Evolutionary conservation across 2,888 invertebrate genomes (phyloP).

Genomic region (Idaea biselata): DNA sequence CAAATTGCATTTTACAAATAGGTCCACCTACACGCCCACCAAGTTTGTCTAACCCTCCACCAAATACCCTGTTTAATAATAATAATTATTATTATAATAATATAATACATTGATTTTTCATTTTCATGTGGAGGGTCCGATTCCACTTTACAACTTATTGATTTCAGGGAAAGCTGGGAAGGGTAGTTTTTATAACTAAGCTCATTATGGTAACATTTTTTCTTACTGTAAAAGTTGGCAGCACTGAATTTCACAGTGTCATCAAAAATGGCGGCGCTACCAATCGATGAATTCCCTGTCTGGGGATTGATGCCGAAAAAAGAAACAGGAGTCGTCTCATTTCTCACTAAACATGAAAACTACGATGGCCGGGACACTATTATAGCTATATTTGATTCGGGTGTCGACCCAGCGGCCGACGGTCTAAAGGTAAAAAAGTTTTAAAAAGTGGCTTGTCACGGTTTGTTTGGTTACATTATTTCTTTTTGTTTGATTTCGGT

Average conservation of each 20-base stretch:
- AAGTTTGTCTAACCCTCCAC: too few species aligned
- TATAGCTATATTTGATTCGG: slow-evolving; percentile 98
- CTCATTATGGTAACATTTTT: slow-evolving; percentile 10
- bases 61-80: too few species aligned
- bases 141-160: too few species aligned
- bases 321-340: slow-evolving; percentile 94
- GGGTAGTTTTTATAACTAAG: background rate
- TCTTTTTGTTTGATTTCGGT: slow-evolving; percentile 37
- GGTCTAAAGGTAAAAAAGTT: slow-evolving; percentile 89
- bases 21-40: too few species aligned
- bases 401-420: slow-evolving; percentile 97
- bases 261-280: slow-evolving; percentile 79
- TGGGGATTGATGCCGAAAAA: slow-evolving; percentile 95
- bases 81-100: too few species aligned
- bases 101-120: too few species aligned
- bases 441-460: slow-evolving; percentile 70
- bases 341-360: slow-evolving; percentile 92
- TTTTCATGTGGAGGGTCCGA: too few species aligned
- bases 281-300: slow-evolving; percentile 87
- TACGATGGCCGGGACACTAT: slow-evolving; percentile 95
- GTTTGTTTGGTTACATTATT: slow-evolving; percentile 50
- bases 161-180: background rate
- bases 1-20: too few species aligned
- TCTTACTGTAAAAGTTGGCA: background rate
- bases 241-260: slow-evolving; percentile 46